A percentile compares a stretch with the other conserved stretches of the same genome.
Conservation (phyloP, 1,140 invertebrate genomes). For the Aethina tumida region DNA sequence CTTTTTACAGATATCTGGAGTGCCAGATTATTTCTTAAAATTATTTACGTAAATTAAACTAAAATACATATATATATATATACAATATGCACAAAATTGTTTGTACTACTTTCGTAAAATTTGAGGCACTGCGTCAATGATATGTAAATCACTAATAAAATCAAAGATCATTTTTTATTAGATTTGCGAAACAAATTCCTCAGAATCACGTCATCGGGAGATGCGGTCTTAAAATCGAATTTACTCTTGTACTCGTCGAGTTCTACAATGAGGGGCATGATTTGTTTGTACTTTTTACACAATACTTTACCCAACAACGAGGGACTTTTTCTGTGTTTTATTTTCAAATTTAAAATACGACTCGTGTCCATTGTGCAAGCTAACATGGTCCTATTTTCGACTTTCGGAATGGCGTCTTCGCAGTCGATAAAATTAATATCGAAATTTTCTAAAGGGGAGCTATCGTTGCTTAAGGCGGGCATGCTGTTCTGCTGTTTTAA, state of each 20-base stretch:
- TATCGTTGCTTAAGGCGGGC: conserved; percentile 12
- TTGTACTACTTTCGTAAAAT: too few species aligned
- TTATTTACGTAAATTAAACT: too few species aligned
- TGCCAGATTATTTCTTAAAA: too few species aligned
- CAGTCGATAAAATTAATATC: conserved; percentile 28
- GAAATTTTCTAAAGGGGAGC: conserved; percentile 17
- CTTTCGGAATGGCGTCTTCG: conserved; percentile 11
- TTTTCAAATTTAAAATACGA: neutral
- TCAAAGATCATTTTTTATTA: too few species aligned
- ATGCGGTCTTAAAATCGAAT: conserved; percentile 50
- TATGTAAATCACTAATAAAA: too few species aligned
- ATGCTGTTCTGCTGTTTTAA: conserved; percentile 18
- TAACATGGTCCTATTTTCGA: conserved; percentile 9
- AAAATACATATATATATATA: too few species aligned
- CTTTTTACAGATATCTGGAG: too few species aligned
- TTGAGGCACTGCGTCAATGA: too few species aligned
- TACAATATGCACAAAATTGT: too few species aligned
- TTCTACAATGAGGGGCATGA: conserved; percentile 5
- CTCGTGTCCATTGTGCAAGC: conserved; percentile 31
- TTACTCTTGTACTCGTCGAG: conserved; percentile 14
- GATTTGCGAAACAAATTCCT: too few species aligned
- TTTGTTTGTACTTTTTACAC: conserved; percentile 29
- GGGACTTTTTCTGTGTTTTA: conserved; percentile 18
- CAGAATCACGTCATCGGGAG: conserved; percentile 45
- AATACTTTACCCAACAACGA: conserved; percentile 44